Percentiles rank a stretch among this genome's conserved stretches.
Conservation (phyloP, 2,888 invertebrate genomes). For the Carcina quercana region DNA sequence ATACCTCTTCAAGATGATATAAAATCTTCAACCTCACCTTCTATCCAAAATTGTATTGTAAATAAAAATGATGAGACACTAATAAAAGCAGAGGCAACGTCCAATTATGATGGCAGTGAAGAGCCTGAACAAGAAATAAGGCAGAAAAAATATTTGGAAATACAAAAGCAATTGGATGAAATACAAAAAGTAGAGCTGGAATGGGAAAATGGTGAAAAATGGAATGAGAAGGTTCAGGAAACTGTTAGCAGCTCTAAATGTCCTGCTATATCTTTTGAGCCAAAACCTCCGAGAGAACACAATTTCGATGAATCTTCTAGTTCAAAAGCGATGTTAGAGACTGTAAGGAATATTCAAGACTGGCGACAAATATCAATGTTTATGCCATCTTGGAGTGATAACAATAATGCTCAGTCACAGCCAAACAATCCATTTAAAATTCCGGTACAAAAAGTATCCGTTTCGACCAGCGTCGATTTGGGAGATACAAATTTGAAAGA, state of each 20-base stretch:
- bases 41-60: neutral
- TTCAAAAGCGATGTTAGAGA: constrained; percentile 21
- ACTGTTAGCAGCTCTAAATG: constrained; percentile 6
- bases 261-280: constrained; percentile 6
- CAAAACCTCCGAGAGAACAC: constrained; percentile 40
- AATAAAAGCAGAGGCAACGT: no score
- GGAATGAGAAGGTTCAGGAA: constrained; percentile 30
- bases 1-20: no score
- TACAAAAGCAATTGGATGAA: constrained; percentile 40
- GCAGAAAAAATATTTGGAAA: constrained; percentile 22
- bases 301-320: constrained; percentile 9
- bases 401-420: constrained; percentile 2
- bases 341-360: constrained; percentile 33
- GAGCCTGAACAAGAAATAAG: constrained; percentile 14
- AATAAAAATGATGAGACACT: neutral
- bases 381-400: constrained; percentile 39
- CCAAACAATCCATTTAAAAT: constrained; percentile 6
- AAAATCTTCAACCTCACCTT: neutral
- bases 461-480: constrained; percentile 39
- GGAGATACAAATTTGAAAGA: constrained; percentile 34
- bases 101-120: no score
- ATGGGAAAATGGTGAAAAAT: constrained; percentile 55
- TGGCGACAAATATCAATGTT: constrained; percentile 47
- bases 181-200: constrained; percentile 43
- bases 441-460: constrained; percentile 26